Percentiles rank a stretch among this genome's conserved stretches.
phyloP scores from a whole-genome alignment of 2,888 invertebrate species.

The Phortica okadai region DNA sequence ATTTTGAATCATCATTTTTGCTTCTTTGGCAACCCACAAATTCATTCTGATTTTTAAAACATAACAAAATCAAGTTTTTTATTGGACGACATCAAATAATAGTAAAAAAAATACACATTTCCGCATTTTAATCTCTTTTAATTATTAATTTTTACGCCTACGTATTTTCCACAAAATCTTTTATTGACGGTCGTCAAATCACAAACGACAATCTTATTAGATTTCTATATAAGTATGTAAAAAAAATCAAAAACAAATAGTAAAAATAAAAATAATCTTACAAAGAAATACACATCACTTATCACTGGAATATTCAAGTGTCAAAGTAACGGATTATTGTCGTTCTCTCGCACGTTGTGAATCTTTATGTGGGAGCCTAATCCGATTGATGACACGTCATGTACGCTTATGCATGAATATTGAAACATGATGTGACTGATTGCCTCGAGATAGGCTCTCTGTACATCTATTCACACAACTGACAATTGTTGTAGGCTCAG shows the following conservation, averaged over 20 bases:
- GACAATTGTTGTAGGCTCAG: slow-evolving; percentile 61
- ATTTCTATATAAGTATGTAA: slow-evolving; percentile 40
- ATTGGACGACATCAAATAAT: slow-evolving; percentile 54
- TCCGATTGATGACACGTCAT: slow-evolving; percentile 67
- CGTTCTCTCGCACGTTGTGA: slow-evolving; percentile 37
- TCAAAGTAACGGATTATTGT: slow-evolving; percentile 45
- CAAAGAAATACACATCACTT: slow-evolving; percentile 49
- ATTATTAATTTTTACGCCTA: slow-evolving; percentile 67
- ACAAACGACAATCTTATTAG: slow-evolving; percentile 69
- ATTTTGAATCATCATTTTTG: background rate
- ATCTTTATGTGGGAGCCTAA: slow-evolving; percentile 64
- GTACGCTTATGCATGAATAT: slow-evolving; percentile 38
- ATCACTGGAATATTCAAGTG: slow-evolving; percentile 55
- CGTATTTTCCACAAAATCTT: slow-evolving; percentile 43
- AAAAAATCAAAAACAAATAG: background rate
- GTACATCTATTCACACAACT: background rate
- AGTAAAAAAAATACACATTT: slow-evolving; percentile 52
- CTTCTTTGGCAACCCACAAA: background rate
- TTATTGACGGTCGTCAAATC: slow-evolving; percentile 38
- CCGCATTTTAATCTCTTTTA: slow-evolving; percentile 66
- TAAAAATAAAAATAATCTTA: slow-evolving; percentile 31
- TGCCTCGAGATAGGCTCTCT: slow-evolving; percentile 39
- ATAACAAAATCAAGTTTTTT: background rate
- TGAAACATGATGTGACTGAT: slow-evolving; percentile 28
- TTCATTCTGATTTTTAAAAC: background rate